A percentile compares a stretch with the other conserved stretches of the same genome.
Conservation (phyloP, 1,140 invertebrate species). For the Drosophila orena region DNA sequence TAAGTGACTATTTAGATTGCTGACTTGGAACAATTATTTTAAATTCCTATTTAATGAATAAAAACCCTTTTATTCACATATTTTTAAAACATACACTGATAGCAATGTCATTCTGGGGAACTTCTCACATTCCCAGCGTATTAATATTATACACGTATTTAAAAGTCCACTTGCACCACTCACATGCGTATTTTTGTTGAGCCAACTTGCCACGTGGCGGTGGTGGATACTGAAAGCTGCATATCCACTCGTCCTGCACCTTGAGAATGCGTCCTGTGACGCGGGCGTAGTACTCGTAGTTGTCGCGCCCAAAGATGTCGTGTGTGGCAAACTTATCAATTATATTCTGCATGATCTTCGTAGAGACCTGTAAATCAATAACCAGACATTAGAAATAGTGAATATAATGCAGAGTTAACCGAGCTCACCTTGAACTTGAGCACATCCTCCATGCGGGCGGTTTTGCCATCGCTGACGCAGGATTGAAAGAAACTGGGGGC, state of each 20-base stretch:
- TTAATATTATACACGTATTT: no score
- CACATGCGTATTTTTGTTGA: conserved; percentile 88
- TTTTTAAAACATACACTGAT: not conserved
- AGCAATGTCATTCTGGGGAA: no score
- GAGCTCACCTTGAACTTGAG: conserved; percentile 93
- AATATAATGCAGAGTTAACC: not conserved
- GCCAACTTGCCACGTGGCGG: conserved; percentile 87
- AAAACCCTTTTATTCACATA: no score
- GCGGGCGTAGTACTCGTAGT: conserved; percentile 98
- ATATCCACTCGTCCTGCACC: conserved; percentile 97
- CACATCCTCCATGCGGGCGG: conserved; percentile 97
- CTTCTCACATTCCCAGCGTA: no score
- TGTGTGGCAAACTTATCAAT: conserved; percentile 98
- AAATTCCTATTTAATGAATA: no score
- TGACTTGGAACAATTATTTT: no score
- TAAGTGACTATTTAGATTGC: no score
- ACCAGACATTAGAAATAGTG: not conserved
- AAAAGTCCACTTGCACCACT: conserved; percentile 82
- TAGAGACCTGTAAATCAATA: conserved; percentile 90
- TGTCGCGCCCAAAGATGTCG: conserved; percentile 97
- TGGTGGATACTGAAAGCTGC: conserved; percentile 95
- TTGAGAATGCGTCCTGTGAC: conserved; percentile 96
- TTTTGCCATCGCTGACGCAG: conserved; percentile 96
- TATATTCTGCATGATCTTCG: conserved; percentile 96
- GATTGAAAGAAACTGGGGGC: conserved; percentile 99